phyloP scores from a whole-genome alignment of 2,797 vertebrate genomes.

The Hyperoplus immaculatus region DNA sequence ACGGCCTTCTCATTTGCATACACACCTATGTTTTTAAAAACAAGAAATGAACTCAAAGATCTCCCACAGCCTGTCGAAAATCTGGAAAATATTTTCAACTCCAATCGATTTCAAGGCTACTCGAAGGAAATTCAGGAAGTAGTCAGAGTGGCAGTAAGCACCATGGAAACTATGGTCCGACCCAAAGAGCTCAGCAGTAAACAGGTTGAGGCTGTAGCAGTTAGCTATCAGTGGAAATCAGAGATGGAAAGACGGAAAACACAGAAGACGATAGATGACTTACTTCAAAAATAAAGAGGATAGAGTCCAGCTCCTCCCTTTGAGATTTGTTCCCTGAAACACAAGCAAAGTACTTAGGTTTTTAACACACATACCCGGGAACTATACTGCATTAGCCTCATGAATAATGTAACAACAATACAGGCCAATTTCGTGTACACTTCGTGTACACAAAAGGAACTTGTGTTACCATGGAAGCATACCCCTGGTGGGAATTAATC shows the following conservation, averaged over 20 bases:
- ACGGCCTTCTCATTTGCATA: slow-evolving; percentile 44
- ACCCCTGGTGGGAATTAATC: slow-evolving; percentile 33
- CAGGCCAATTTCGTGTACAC: slow-evolving; percentile 21
- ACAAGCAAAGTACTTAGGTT: slow-evolving; percentile 51
- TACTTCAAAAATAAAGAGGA: slow-evolving; percentile 99
- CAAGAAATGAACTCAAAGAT: not conserved
- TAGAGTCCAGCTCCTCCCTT: slow-evolving; percentile 99
- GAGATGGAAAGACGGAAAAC: slow-evolving; percentile 34
- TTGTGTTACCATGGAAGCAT: slow-evolving; percentile 24
- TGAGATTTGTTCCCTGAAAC: slow-evolving; percentile 98
- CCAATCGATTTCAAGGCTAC: slow-evolving; percentile 23
- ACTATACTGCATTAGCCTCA: slow-evolving; percentile 38
- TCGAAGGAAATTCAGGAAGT: slow-evolving; percentile 48
- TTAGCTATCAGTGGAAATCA: slow-evolving; percentile 25
- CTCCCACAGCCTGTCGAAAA: not conserved
- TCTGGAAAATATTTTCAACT: slow-evolving; percentile 19
- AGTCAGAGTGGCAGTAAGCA: slow-evolving; percentile 32
- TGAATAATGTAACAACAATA: slow-evolving; percentile 56
- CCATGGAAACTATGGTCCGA: slow-evolving; percentile 61
- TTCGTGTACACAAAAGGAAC: slow-evolving; percentile 35
- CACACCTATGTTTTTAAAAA: slow-evolving; percentile 35
- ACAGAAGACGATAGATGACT: slow-evolving; percentile 76
- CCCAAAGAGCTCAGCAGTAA: slow-evolving; percentile 46
- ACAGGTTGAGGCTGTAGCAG: slow-evolving; percentile 46
- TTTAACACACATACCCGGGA: slow-evolving; percentile 47